A percentile compares a stretch with the other conserved stretches of the same genome.
These are phyloP conservation scores for Salminus brasiliensis DNA, from an alignment of 2,113 vertebrate genomes.

Conservation along the genomic window DNA sequence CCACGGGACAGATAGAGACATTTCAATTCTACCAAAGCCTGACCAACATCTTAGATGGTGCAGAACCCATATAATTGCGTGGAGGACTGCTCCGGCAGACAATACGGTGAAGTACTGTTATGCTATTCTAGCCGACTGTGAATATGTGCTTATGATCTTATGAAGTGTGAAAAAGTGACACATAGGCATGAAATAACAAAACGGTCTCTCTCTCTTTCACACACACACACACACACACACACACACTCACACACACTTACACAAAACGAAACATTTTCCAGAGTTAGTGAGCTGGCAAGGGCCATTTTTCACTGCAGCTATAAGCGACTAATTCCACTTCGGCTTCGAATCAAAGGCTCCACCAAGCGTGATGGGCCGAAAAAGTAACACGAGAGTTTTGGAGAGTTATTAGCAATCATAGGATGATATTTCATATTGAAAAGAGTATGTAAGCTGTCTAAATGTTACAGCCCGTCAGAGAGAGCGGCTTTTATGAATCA, in stretches of 20 bases:
- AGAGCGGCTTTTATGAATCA: conserved; percentile 30
- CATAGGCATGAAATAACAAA: background rate
- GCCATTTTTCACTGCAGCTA: background rate
- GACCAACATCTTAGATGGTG: conserved; percentile 22
- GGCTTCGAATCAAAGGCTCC: background rate
- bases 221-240: too few relatives aligned
- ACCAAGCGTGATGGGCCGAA: background rate
- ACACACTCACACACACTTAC: too few relatives aligned
- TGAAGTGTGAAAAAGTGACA: conserved; percentile 29
- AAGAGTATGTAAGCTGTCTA: conserved; percentile 29
- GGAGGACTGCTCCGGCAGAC: background rate
- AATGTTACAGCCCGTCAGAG: conserved; percentile 40
- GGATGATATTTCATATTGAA: conserved; percentile 34
- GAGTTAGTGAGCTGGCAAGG: background rate
- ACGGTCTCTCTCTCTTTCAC: background rate
- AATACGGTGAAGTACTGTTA: background rate
- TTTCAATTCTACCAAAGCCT: background rate
- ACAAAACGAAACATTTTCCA: background rate
- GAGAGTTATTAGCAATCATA: conserved; percentile 27
- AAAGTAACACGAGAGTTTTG: conserved; percentile 16
- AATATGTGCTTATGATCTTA: conserved; percentile 2
- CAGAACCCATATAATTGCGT: background rate
- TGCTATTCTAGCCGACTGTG: background rate
- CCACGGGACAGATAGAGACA: conserved; percentile 21
- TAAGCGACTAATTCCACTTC: background rate